Evolutionary conservation across 2,888 invertebrate genomes (phyloP), one percentile per base, ranked within the genome.

Genomic region (Gymnoscelis rufifasciata): DNA sequence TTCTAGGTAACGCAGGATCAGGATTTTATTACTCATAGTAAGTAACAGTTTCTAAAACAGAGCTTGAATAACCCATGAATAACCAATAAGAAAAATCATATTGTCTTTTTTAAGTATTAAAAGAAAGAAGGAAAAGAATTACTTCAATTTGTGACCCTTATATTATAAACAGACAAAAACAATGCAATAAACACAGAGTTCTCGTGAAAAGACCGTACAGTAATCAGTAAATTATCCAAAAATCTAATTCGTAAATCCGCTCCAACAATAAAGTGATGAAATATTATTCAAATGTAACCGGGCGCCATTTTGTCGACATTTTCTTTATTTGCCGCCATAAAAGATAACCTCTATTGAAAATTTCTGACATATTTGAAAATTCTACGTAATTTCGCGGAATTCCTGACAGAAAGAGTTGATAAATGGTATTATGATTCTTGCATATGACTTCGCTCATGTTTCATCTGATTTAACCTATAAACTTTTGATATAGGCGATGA

Each of bases 301-400:
- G 43, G 33, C 52, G 52, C 49, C 49, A 49, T 60, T 58, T 60
- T 19, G 19, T 19, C 2, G 19, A 19, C 19, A 19, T 19, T 19
- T n/a, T 56, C 55, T 60, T 56, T 57, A 59, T 57, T 57, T 56
- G 54, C 46, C 47, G 31, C 53, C 52, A 51, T 60, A 60, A 60
- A 57, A 51, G 56, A 55, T 51, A 54, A 52, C 52, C 52, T 56
- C 57, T 55, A 55, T 58, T 60, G 56, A 56, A 58, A 55, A 52
- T 57, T 54, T 46, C 47, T 53, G 56, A 58, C 57, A 56, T 52
- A 57, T 58, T 58, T 49, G 54, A 52, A 33, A 19, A 58, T 54
- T 52, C 36, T 43, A 43, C 45, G 41, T 38, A 54, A 57, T 57
- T 51, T 49, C 44, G 42, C 35, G 42, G 41, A 33, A 36, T 27